Evolutionary conservation across 2,888 invertebrate genomes (phyloP).

Genomic region (Lamproptera curius): DNA sequence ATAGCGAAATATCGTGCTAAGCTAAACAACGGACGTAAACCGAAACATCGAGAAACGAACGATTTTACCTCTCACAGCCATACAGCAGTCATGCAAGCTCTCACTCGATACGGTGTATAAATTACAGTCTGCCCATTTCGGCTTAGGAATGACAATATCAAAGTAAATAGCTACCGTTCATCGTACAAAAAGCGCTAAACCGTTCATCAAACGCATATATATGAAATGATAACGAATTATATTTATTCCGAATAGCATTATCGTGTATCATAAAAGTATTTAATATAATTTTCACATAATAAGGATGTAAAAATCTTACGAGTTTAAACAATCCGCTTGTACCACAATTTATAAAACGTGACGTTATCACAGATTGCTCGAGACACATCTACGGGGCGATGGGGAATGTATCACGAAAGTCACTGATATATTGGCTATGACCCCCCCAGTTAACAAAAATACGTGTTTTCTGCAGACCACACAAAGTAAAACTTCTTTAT

Average conservation of each 20-base stretch:
- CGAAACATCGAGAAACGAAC: too few species aligned
- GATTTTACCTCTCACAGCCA: slow-evolving; percentile 72
- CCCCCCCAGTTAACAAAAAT: too few species aligned
- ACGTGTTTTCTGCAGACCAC: too few species aligned
- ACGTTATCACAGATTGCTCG: slow-evolving; percentile 52
- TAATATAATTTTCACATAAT: slow-evolving; percentile 12
- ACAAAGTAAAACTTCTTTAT: too few species aligned
- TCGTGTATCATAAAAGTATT: slow-evolving; percentile 9
- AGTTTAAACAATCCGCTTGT: slow-evolving; percentile 23
- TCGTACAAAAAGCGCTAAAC: slow-evolving; percentile 8
- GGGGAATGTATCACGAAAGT: slow-evolving; percentile 13
- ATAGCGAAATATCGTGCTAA: too few species aligned
- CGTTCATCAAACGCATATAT: background rate
- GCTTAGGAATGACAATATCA: slow-evolving; percentile 64
- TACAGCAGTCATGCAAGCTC: slow-evolving; percentile 68
- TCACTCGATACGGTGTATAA: slow-evolving; percentile 48
- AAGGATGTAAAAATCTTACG: slow-evolving; percentile 13
- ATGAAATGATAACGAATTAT: slow-evolving; percentile 1
- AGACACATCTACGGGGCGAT: slow-evolving; percentile 12
- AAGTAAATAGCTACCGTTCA: slow-evolving; percentile 37
- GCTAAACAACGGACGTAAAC: too few species aligned
- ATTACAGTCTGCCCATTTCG: slow-evolving; percentile 53
- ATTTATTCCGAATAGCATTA: background rate
- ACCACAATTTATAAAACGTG: slow-evolving; percentile 28
- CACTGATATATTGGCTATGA: too few species aligned